Evolutionary conservation across 2,113 vertebrate species (phyloP).

Genomic region (Tachysurus fulvidraco): DNA sequence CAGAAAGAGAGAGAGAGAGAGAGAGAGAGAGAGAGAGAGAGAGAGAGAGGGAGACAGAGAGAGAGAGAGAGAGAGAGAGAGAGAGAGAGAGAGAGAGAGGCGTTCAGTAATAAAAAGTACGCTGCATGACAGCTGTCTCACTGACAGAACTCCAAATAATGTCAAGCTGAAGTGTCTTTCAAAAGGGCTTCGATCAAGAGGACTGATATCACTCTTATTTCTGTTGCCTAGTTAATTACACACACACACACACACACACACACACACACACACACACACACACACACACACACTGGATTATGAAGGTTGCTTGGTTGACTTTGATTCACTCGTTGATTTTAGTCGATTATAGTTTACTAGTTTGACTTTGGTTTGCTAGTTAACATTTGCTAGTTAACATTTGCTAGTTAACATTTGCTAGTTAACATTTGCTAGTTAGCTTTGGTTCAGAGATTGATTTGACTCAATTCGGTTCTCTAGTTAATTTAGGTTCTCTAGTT

Average conservation of each 20-base stretch:
- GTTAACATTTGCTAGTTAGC: not conserved
- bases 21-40: not conserved
- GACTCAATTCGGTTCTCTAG: not conserved
- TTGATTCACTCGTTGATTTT: not conserved
- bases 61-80: not conserved
- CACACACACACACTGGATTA: not conserved
- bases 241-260: not conserved
- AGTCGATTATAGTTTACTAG: too few relatives aligned
- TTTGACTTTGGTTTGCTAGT: not conserved
- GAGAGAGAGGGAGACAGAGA: not conserved
- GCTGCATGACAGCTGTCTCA: not conserved
- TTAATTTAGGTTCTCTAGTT: not conserved
- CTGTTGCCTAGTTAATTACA: not conserved
- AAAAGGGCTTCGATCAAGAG: constrained; percentile 13
- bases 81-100: not conserved
- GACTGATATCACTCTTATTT: not conserved
- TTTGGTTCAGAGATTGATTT: not conserved
- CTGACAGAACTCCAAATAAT: not conserved
- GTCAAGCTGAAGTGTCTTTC: constrained; percentile 19
- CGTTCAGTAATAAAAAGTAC: not conserved
- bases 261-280: not conserved
- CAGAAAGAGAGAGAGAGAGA: not conserved
- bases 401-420: not conserved
- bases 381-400: too few relatives aligned
- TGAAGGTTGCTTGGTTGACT: not conserved